These are phyloP conservation scores for Delia radicum DNA, from an alignment of 1,140 invertebrate genomes.

Conservation along the genomic window DNA sequence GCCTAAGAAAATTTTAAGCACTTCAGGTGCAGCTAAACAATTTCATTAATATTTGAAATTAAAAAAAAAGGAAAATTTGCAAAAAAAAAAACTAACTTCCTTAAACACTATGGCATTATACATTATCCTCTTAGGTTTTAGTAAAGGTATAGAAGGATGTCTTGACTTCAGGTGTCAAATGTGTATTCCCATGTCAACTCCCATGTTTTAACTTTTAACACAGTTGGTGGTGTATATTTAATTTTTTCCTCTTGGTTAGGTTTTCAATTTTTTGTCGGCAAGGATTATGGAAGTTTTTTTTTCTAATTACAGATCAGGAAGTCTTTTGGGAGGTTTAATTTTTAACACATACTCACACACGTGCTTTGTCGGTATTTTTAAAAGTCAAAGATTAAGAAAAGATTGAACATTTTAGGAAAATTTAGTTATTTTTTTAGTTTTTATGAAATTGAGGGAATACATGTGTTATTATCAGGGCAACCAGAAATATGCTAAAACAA, in stretches of 20 bases:
- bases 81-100: background rate
- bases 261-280: background rate
- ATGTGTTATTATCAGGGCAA: too few relatives aligned
- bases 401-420: background rate
- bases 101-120: background rate
- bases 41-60: background rate
- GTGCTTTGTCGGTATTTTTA: background rate
- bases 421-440: background rate
- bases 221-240: background rate
- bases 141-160: background rate
- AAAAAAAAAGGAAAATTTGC: too few relatives aligned
- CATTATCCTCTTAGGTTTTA: too few relatives aligned
- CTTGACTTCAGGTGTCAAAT: background rate
- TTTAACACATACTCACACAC: background rate
- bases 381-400: background rate
- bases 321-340: background rate
- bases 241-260: too few relatives aligned
- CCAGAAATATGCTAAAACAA: too few relatives aligned
- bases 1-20: background rate
- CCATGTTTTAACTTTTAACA: background rate
- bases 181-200: background rate
- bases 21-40: background rate
- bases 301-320: background rate
- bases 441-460: background rate
- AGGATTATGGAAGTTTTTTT: background rate